Evolutionary conservation across 1,140 invertebrate species (phyloP), one percentile per base, ranked within the genome.

Genomic region (Campoletis sonorensis): DNA sequence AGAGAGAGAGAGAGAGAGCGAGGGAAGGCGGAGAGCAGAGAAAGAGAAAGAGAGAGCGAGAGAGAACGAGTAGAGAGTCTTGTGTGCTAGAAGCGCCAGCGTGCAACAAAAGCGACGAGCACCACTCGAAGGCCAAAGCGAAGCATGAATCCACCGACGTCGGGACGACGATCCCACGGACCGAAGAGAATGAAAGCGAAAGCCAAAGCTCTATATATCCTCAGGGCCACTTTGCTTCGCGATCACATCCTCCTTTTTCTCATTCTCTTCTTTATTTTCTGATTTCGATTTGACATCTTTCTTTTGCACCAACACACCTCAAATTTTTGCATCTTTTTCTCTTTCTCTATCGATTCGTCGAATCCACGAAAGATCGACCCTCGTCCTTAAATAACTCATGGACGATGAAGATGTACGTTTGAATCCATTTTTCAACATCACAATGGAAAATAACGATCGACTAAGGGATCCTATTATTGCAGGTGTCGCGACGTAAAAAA

Each of bases 181-280:
- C 68, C 58, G 73, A 18, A 18, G 30, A 45, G 21, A 72, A 72
- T 40, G 70, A 72, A 21, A 72, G 70, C 37, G 16, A 72, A 49
- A 72, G 70, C 70, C 70, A 45, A 45, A 45, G 70, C 70, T 75
- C 49, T n/a, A 26, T 23, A 58, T 54, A 75, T 75, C 49, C 70
- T 37, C 73, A 73, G 61, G 79, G 51, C 85, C 85, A 85, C 85
- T 88, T 85, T 86, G 83, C 82, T 88, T 85, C 83, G 87, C 76
- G 86, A 80, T 86, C 87, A 88, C 87, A 88, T 88, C 84, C 86
- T 84, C 87, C 86, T 87, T 86, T 83, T 84, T 87, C 86, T 88
- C 85, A 82, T 81, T 76, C 68, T 83, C 18, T 67, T 30, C 67
- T 45, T 78, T 68, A 76, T 70, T 75, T 67, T 40, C 71, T 26